Base-by-base conservation (phyloP, 2,888 invertebrate genomes). In the Trichogramma dendrolimi region DNA sequence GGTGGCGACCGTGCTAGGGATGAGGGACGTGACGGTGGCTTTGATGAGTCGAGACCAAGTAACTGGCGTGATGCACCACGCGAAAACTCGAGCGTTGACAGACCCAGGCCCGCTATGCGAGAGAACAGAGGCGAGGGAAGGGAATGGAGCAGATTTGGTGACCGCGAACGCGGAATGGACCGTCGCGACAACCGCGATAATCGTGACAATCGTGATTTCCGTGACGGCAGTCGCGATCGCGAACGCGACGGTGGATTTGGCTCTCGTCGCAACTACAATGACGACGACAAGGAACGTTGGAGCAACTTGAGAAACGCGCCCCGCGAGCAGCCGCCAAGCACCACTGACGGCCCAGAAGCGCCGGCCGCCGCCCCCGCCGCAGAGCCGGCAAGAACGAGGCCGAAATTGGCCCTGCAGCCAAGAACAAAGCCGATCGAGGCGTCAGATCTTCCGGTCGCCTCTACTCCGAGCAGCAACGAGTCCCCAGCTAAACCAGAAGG, bases 391-490 rank as follows among this genome's bases (percentile, higher is more conserved):
- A 84, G 86, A 61, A 87, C 87, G 71, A 85, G 96, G 61, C 92
- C 90, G 6, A 90, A 89, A 77, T 77, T 96, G 70, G 85, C 90
- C 67, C 81, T 96, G 64, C 83, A 89, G 63, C 94, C 94, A 7
- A 85, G 96, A 54, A 88, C 92, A 3, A 86, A 88, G 70, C 92
- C 94, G 1, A 80, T 85, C 43, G 89, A 87, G 60, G 56, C 38
- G 6, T 11, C 42, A 10, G 51, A 38, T 4, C 44, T 41, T 5
- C 51, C 39, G 4, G 8, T 44, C 11, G 42, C 80, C 52, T 57
- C 64, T 4, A 66, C 66, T 4, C n/a, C 52, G 8, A 54, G 54
- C 7, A 47, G 63, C 6, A 60, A 55, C 75, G 66, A 65, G 44
- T 66, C 67, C 3, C 27, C 52, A 7, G 56, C 51, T 5, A 43